Percentiles rank a stretch among this genome's conserved stretches.
phyloP scores from a whole-genome alignment of 2,797 vertebrate species.

The Onychomys arenicola region DNA sequence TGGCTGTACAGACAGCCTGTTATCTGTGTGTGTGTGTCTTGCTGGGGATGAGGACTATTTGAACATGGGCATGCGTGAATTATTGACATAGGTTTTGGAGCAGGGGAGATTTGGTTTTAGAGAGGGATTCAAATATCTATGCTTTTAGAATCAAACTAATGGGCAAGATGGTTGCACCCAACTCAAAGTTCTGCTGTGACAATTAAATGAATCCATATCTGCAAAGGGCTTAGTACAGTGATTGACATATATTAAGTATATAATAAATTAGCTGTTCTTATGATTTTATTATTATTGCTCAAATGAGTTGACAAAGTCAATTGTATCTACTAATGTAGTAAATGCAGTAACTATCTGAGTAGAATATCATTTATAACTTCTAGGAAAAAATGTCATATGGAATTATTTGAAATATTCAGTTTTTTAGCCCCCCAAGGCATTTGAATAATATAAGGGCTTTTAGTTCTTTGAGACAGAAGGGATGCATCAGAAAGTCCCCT shows the following conservation, averaged over 20 bases:
- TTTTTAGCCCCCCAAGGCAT: conserved; percentile 64
- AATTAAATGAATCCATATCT: conserved; percentile 54
- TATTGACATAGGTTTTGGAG: conserved; percentile 77
- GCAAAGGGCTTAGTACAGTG: conserved; percentile 41
- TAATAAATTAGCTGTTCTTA: conserved; percentile 69
- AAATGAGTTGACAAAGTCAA: conserved; percentile 53
- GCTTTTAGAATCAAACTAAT: conserved; percentile 63
- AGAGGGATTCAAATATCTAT: conserved; percentile 72
- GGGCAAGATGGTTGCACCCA: conserved; percentile 21
- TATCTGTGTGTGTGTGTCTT: conserved; percentile 71
- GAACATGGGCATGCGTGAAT: conserved; percentile 82
- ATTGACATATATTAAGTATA: conserved; percentile 60
- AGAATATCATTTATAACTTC: conserved; percentile 64
- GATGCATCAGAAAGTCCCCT: conserved; percentile 76
- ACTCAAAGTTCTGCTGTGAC: conserved; percentile 50
- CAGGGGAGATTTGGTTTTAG: conserved; percentile 73
- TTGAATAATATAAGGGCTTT: conserved; percentile 79
- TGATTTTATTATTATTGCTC: conserved; percentile 63
- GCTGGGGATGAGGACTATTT: conserved; percentile 79
- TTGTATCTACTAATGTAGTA: conserved; percentile 57
- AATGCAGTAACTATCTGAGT: conserved; percentile 44
- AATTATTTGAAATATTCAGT: conserved; percentile 52
- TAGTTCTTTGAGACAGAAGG: conserved; percentile 76
- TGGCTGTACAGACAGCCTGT: conserved; percentile 83
- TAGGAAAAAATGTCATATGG: conserved; percentile 40